Conservation (phyloP, 2,888 invertebrate genomes). For the Apamea sordens region DNA sequence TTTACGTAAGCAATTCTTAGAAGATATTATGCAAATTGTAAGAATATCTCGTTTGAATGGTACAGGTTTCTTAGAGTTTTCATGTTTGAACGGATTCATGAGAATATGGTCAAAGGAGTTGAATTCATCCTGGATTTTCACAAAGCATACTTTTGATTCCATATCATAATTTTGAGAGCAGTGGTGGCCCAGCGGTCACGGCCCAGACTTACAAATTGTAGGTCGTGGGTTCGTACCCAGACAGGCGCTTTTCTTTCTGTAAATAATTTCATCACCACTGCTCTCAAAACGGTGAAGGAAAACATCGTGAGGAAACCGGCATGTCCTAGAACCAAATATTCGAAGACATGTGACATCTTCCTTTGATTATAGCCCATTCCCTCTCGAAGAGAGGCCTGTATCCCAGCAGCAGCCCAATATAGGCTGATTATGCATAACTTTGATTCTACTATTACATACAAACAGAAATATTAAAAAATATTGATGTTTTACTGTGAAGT, state of each 20-base stretch:
- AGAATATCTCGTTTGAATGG: slow-evolving; percentile 12
- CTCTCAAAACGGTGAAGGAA: no score
- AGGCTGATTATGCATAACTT: background rate
- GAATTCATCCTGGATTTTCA: background rate
- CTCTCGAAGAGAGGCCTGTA: no score
- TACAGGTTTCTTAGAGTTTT: background rate
- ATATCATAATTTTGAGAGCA: no score
- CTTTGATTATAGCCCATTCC: no score
- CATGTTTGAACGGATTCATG: slow-evolving; percentile 9
- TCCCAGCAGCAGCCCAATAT: no score
- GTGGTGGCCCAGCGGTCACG: background rate
- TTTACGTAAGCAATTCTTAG: slow-evolving; percentile 24
- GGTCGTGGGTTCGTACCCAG: background rate
- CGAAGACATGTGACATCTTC: no score
- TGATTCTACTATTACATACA: background rate
- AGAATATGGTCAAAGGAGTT: background rate
- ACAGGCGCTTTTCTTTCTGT: background rate
- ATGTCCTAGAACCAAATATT: no score
- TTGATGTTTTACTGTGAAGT: background rate
- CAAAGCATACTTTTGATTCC: background rate
- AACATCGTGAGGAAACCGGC: no score
- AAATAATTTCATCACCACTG: no score
- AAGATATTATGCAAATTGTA: slow-evolving; percentile 11
- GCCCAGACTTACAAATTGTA: background rate
- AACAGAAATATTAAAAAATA: background rate